phyloP scores from a whole-genome alignment of 1,140 invertebrate species.

The Formica selysi region DNA sequence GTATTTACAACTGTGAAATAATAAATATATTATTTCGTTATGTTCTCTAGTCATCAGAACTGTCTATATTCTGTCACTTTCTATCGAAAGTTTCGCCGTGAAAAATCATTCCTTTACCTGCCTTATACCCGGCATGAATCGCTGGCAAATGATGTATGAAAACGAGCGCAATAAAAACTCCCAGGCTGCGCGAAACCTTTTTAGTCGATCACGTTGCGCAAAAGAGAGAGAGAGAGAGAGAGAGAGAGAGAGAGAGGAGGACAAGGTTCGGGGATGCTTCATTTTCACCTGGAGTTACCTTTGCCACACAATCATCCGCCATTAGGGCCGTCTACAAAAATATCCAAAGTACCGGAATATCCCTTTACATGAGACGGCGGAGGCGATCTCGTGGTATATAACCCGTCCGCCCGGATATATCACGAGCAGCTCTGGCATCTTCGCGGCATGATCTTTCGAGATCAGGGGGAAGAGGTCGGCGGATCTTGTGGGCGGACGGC shows the following conservation, averaged over 20 bases:
- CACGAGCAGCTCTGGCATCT: slow-evolving; percentile 76
- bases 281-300: slow-evolving; percentile 81
- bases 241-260: neutral
- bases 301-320: slow-evolving; percentile 82
- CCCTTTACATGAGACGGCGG: slow-evolving; percentile 76
- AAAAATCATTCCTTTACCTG: neutral
- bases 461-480: slow-evolving; percentile 61
- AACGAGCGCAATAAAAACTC: slow-evolving; percentile 28
- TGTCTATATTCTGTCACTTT: neutral
- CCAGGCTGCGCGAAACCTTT: slow-evolving; percentile 14
- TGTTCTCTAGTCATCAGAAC: neutral
- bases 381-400: slow-evolving; percentile 64
- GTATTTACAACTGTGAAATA: neutral
- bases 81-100: neutral
- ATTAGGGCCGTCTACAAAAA: slow-evolving; percentile 81
- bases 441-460: slow-evolving; percentile 76
- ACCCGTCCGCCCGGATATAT: slow-evolving; percentile 74
- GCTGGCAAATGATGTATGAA: slow-evolving; percentile 26
- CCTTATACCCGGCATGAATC: neutral
- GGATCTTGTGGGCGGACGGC: slow-evolving; percentile 52
- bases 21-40: neutral
- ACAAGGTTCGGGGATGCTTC: slow-evolving; percentile 64
- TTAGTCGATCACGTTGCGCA: slow-evolving; percentile 52
- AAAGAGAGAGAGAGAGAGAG: neutral
- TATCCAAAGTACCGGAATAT: slow-evolving; percentile 79